Base-by-base conservation (phyloP, 2,797 vertebrate genomes). In the Borostomias antarcticus region DNA sequence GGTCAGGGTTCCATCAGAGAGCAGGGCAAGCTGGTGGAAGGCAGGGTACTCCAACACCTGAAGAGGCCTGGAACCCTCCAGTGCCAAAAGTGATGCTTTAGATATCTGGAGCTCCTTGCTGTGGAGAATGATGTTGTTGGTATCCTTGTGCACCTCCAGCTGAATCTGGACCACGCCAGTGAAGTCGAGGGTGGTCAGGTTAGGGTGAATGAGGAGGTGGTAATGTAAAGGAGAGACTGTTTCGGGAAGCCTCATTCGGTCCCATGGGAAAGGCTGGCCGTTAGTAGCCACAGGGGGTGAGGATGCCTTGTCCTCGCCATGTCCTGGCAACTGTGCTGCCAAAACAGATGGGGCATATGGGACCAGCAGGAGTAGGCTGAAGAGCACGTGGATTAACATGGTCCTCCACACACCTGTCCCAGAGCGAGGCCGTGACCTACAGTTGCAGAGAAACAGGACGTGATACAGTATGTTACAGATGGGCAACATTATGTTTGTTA, bases 191-290 rank as follows among this genome's bases (percentile, higher is more conserved):
- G 87, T 91, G 77, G 92, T 96, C 69, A 98, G 88, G 85, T 98
- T 96, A 37, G 94, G 95, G 4, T 98, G 95, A 73, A 98, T 76
- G 72, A 84, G 84, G 29, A 98, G 92, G 50, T 92, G 80, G 9
- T 98, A 98, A 75, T 91, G 94, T 62, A 93, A 7, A 0, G 95
- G 96, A 4, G 66, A 26, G 8, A 96, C 21, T 0, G 86, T 71
- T 74, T 73, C 69, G 0, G 95, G 95, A 29, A 98, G 95, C 57
- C 95, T 87, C 78, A 94, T 91, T 56, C 82, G 87, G 64, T 88
- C 64, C 96, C 96, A 98, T 13, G 95, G 95, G 72, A 96, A 96
- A 0, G 29, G 77, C 51, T 89, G 68, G 10, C 88, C 89, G 5
- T 90, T 79, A 47, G 82, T 83, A 51, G 91, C 81, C 15, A 70